phyloP scores from a whole-genome alignment of 2,888 invertebrate genomes.

The Agrotis clavis region DNA sequence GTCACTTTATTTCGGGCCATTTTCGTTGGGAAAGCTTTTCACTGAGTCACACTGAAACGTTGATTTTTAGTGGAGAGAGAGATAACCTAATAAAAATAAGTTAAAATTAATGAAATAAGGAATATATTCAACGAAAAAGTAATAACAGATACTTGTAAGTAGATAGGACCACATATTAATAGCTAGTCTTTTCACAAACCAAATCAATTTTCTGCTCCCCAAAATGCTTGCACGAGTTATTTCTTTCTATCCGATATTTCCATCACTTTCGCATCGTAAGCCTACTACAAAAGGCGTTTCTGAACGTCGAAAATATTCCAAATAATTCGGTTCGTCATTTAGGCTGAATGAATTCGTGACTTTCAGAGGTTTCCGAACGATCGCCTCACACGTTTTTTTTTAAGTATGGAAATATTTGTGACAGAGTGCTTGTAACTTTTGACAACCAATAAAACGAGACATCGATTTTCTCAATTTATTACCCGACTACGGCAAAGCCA shows the following conservation, averaged over 20 bases:
- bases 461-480: not conserved
- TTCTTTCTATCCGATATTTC: constrained; percentile 10
- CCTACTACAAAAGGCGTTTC: constrained; percentile 12
- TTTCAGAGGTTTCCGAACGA: constrained; percentile 38
- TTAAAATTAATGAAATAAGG: no score
- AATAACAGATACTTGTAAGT: not conserved
- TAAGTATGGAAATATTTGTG: constrained; percentile 11
- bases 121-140: no score
- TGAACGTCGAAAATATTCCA: constrained; percentile 7
- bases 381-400: constrained; percentile 9
- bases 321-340: constrained; percentile 37
- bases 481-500: no score
- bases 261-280: constrained; percentile 5
- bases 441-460: constrained; percentile 32
- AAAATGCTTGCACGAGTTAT: constrained; percentile 13
- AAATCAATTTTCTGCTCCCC: not conserved
- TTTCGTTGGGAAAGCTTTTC: not conserved
- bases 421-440: constrained; percentile 25
- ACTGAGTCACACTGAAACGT: not conserved
- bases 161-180: not conserved
- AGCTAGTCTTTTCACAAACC: not conserved
- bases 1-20: not conserved
- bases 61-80: not conserved
- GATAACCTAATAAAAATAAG: not conserved
- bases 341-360: constrained; percentile 54